Evolutionary conservation across 2,888 invertebrate species (phyloP).

Genomic region (Fabriciana adippe): DNA sequence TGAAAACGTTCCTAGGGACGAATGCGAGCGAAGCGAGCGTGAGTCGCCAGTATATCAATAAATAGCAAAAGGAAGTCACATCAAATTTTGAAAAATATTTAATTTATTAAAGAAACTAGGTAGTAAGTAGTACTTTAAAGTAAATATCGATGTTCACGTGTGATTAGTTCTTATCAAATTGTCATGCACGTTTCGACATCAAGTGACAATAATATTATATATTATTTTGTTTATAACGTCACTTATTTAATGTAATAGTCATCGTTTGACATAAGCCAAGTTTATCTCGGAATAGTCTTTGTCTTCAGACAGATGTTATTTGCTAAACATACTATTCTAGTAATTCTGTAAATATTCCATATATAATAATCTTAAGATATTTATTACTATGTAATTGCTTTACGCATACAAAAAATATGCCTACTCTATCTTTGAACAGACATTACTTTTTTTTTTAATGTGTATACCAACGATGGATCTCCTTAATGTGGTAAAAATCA

Average conservation of each 20-base stretch:
- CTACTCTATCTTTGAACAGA: too few species aligned
- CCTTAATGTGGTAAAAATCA: too few species aligned
- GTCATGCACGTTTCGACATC: slow-evolving; percentile 10
- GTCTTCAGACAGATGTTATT: slow-evolving; percentile 8
- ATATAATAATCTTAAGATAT: background rate
- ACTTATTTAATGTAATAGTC: slow-evolving; percentile 14
- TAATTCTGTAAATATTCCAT: slow-evolving; percentile 14
- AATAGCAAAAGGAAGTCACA: too few species aligned
- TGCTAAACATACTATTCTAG: background rate
- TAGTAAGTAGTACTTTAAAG: background rate
- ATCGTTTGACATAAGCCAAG: slow-evolving; percentile 2
- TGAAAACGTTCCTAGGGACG: too few species aligned
- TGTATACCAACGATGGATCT: too few species aligned
- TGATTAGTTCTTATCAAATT: slow-evolving; percentile 13
- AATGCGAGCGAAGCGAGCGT: too few species aligned
- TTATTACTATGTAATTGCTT: too few species aligned
- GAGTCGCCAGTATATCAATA: too few species aligned
- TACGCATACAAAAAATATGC: too few species aligned
- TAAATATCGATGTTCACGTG: background rate
- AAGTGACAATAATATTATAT: too few species aligned
- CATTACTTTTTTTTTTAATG: too few species aligned
- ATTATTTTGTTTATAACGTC: slow-evolving; percentile 4
- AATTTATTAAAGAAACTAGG: background rate
- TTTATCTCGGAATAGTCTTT: background rate
- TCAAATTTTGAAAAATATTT: too few species aligned